A percentile compares a stretch with the other conserved stretches of the same genome.
These are phyloP conservation scores for Loxodonta africana DNA, from an alignment of 2,113 vertebrate genomes.

Conservation along the genomic window DNA sequence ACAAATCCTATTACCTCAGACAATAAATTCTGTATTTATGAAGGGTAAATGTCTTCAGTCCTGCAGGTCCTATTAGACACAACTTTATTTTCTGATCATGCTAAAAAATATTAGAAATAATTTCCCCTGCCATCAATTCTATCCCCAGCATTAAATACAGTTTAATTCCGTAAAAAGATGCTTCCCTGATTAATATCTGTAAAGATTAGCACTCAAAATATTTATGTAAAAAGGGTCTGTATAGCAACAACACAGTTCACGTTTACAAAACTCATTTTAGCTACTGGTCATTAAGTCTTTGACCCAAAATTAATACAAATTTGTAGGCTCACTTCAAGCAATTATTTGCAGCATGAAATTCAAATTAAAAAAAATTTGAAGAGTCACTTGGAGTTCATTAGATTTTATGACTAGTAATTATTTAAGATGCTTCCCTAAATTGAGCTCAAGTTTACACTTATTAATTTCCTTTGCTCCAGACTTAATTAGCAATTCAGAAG, in stretches of 20 bases:
- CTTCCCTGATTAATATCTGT: slow-evolving; percentile 50
- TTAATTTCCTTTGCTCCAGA: slow-evolving; percentile 66
- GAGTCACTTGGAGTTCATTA: slow-evolving; percentile 63
- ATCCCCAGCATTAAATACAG: slow-evolving; percentile 15
- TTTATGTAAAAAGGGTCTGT: slow-evolving; percentile 1
- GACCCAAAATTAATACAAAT: slow-evolving; percentile 21
- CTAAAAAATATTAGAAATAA: slow-evolving; percentile 42
- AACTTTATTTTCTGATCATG: slow-evolving; percentile 15
- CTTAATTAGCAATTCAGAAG: slow-evolving; percentile 72
- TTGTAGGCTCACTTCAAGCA: slow-evolving; percentile 46
- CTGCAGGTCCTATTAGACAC: not conserved
- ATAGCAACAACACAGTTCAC: not conserved
- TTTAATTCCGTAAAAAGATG: slow-evolving; percentile 39
- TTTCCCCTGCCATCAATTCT: slow-evolving; percentile 1
- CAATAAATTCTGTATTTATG: slow-evolving; percentile 42
- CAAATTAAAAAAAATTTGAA: slow-evolving; percentile 71
- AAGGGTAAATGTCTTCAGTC: not conserved
- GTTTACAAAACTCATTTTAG: slow-evolving; percentile 61
- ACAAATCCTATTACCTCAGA: not conserved
- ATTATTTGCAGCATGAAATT: slow-evolving; percentile 58
- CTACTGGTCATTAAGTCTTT: slow-evolving; percentile 41
- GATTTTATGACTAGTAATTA: slow-evolving; percentile 67
- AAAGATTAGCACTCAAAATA: slow-evolving; percentile 41
- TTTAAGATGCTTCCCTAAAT: slow-evolving; percentile 64
- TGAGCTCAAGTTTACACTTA: slow-evolving; percentile 60